These are phyloP conservation scores for Trachymyrmex septentrionalis DNA, from an alignment of 1,140 invertebrate genomes.

Conservation along the genomic window DNA sequence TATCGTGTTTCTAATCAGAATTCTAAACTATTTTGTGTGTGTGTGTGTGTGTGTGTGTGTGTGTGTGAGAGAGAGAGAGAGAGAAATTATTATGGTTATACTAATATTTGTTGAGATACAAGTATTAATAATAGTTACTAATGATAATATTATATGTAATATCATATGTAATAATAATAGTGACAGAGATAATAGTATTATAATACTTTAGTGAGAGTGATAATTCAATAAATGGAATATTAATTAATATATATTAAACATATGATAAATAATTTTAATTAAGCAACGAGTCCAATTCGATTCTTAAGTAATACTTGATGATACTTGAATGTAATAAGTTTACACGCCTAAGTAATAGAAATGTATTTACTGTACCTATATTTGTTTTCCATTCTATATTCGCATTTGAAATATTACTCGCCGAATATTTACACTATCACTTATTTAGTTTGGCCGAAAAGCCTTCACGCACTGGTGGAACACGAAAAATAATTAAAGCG, in stretches of 20 bases:
- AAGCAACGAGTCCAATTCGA: not conserved
- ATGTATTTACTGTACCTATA: not conserved
- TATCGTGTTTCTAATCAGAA: not conserved
- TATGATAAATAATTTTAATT: not conserved
- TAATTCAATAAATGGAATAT: not conserved
- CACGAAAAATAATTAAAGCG: constrained; percentile 37
- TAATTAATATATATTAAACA: not conserved
- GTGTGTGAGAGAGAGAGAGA: not conserved
- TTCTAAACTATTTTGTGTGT: not conserved
- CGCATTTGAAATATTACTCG: not conserved
- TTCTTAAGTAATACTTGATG: not conserved
- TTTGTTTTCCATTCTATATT: not conserved
- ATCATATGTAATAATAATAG: not conserved
- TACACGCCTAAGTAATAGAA: not conserved
- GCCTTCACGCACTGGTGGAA: not conserved
- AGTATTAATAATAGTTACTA: not conserved
- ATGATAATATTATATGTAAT: constrained; percentile 5
- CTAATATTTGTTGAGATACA: not conserved
- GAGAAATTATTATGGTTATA: not conserved
- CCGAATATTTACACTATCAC: not conserved
- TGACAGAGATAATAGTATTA: not conserved
- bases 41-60: not conserved
- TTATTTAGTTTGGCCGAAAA: not conserved
- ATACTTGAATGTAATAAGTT: not conserved
- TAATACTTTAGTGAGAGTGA: not conserved